Evolutionary conservation across 2,113 vertebrate species (phyloP).

Genomic region (Strix aluco): DNA sequence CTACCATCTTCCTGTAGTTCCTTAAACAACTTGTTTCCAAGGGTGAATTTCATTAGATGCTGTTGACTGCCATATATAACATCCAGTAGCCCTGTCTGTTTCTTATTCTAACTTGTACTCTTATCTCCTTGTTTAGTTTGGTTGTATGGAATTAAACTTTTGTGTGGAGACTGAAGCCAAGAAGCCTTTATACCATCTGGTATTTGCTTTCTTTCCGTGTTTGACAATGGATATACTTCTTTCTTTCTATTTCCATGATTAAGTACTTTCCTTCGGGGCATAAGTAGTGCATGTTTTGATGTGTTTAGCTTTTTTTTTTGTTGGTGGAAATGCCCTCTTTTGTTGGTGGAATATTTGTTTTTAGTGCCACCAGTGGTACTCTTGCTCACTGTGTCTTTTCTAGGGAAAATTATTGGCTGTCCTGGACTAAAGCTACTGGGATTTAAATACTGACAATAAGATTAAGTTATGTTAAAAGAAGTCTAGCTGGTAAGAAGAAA

Average conservation of each 20-base stretch:
- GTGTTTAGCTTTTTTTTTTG: not conserved
- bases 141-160: not conserved
- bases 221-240: not conserved
- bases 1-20: not conserved
- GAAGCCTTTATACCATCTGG: not conserved
- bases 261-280: not conserved
- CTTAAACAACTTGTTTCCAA: not conserved
- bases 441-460: not conserved
- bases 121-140: not conserved
- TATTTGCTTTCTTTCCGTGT: not conserved
- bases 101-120: not conserved
- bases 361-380: not conserved
- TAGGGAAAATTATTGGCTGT: not conserved
- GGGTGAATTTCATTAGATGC: not conserved
- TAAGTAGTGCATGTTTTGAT: not conserved
- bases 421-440: not conserved
- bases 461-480: not conserved
- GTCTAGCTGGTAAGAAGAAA: not conserved
- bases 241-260: not conserved
- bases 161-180: not conserved
- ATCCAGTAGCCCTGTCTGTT: not conserved
- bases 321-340: not conserved
- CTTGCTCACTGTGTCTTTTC: not conserved
- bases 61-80: not conserved
- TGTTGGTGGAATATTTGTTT: not conserved